phyloP scores from a whole-genome alignment of 2,888 invertebrate species.

The Nemoura dubitans region DNA sequence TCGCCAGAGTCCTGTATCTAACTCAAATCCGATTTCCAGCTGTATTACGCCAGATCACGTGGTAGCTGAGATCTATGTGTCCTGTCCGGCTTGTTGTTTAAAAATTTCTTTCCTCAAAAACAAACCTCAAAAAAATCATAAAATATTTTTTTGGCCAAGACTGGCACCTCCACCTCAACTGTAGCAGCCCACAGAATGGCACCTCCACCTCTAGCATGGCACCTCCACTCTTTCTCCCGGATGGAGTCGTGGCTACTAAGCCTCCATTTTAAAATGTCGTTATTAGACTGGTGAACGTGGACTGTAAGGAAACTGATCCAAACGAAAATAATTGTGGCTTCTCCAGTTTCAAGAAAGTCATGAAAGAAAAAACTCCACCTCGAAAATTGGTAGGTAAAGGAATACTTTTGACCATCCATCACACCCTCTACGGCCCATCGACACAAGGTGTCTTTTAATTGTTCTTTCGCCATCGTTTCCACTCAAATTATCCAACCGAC shows the following conservation, averaged over 20 bases:
- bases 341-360: not conserved
- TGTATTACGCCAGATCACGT: not conserved
- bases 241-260: too few species aligned
- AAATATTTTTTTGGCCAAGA: not conserved
- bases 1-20: not conserved
- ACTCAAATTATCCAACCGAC: slow-evolving; percentile 47
- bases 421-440: not conserved
- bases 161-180: not conserved
- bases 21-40: slow-evolving; percentile 1
- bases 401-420: slow-evolving; percentile 19
- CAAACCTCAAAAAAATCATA: not conserved
- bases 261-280: too few species aligned
- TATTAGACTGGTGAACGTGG: not conserved
- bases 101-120: not conserved
- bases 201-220: not conserved
- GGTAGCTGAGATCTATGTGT: not conserved
- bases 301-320: not conserved
- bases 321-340: not conserved
- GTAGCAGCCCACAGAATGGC: not conserved
- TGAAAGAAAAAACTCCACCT: not conserved
- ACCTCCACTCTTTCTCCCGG: not conserved
- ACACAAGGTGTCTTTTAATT: slow-evolving; percentile 38
- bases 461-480: slow-evolving; percentile 45
- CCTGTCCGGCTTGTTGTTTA: not conserved
- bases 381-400: slow-evolving; percentile 8